These are phyloP conservation scores for Boulengerochromis microlepis DNA, from an alignment of 2,113 vertebrate genomes.

Conservation along the genomic window DNA sequence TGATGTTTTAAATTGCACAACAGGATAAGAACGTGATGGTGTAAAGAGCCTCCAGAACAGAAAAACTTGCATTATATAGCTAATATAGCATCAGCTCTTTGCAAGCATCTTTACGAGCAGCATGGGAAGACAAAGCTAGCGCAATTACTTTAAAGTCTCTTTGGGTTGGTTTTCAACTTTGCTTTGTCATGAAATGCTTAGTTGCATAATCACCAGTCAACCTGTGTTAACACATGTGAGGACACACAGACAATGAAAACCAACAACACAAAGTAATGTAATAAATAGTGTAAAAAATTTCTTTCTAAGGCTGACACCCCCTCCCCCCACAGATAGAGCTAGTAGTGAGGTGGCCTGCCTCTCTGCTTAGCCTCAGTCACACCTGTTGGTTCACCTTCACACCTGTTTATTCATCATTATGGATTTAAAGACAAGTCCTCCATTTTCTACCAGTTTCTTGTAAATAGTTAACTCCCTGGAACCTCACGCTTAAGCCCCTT, in stretches of 20 bases:
- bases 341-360: neutral
- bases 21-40: neutral
- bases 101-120: neutral
- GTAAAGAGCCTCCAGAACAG: neutral
- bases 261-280: neutral
- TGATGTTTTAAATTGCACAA: neutral
- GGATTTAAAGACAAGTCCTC: neutral
- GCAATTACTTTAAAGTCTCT: neutral
- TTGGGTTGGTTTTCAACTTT: neutral
- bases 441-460: neutral
- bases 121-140: neutral
- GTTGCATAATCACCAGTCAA: neutral
- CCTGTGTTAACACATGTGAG: neutral
- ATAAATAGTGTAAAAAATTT: neutral
- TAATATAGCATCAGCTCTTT: neutral
- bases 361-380: neutral
- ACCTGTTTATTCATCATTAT: neutral
- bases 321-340: neutral
- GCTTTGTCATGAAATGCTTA: neutral
- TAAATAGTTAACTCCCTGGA: neutral
- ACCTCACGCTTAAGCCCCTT: too few species aligned
- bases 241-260: neutral
- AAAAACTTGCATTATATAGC: neutral
- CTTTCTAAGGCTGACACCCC: neutral
- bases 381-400: neutral